These are phyloP conservation scores for Microplitis manilae DNA, from an alignment of 2,888 invertebrate species.

Conservation along the genomic window DNA sequence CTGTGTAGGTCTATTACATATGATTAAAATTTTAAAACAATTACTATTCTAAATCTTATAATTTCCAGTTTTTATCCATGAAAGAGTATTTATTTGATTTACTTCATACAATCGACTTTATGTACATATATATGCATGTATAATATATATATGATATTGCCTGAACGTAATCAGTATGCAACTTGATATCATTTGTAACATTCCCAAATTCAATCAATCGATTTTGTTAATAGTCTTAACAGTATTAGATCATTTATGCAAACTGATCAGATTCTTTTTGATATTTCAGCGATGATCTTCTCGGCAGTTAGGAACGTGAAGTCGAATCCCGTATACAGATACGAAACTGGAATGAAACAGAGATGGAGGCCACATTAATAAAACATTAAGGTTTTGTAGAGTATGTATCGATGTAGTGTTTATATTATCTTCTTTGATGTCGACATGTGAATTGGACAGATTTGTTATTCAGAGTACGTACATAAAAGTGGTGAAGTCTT, in stretches of 20 bases:
- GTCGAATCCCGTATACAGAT: conserved; percentile 8
- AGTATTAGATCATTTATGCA: background rate
- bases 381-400: conserved; percentile 72
- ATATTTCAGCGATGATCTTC: conserved; percentile 15
- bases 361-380: conserved; percentile 69
- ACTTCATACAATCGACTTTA: background rate
- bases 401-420: conserved; percentile 72
- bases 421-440: conserved; percentile 73
- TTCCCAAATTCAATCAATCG: too few relatives aligned
- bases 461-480: conserved; percentile 72
- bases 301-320: conserved; percentile 16
- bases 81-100: background rate
- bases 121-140: background rate
- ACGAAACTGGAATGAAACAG: conserved; percentile 39
- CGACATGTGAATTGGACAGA: conserved; percentile 73
- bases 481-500: conserved; percentile 71
- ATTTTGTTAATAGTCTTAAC: background rate
- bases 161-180: too few relatives aligned
- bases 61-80: background rate
- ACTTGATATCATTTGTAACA: too few relatives aligned
- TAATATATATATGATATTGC: background rate
- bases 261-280: background rate
- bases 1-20: background rate
- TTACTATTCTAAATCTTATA: background rate
- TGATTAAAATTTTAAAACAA: background rate